Percentiles rank a stretch among this genome's conserved stretches.
These are phyloP conservation scores for Nixonia krombeini DNA, from an alignment of 1,140 invertebrate species.

Conservation along the genomic window DNA sequence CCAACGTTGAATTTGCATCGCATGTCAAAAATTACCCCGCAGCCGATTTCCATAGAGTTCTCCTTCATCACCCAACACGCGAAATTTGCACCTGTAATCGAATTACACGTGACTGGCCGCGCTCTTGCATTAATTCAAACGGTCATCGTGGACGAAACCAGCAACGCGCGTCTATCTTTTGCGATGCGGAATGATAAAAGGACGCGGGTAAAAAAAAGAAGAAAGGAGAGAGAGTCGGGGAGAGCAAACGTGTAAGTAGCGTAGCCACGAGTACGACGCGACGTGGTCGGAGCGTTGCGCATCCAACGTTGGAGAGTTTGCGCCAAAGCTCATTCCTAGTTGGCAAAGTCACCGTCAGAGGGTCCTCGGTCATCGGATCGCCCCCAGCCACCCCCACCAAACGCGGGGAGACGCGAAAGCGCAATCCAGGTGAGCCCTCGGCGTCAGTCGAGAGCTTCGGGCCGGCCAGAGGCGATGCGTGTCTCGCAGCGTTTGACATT, in stretches of 20 bases:
- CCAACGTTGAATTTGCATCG: constrained; percentile 26
- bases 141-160: no score
- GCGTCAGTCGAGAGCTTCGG: constrained; percentile 64
- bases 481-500: constrained; percentile 44
- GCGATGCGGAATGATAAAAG: no score
- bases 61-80: no score
- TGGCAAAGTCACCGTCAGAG: constrained; percentile 1
- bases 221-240: no score
- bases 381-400: constrained; percentile 26
- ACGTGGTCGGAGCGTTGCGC: neutral
- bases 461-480: constrained; percentile 63
- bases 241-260: no score
- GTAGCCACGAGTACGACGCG: neutral
- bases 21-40: constrained; percentile 10
- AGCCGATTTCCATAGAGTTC: no score
- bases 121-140: no score
- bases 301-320: neutral
- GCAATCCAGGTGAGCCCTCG: constrained; percentile 52
- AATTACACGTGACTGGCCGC: no score
- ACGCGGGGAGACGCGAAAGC: constrained; percentile 54
- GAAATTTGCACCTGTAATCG: no score
- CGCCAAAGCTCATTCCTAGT: constrained; percentile 8
- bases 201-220: no score
- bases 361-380: neutral
- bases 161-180: no score